Base-by-base conservation (phyloP, 2,113 vertebrate genomes). In the Willisornis vidua region DNA sequence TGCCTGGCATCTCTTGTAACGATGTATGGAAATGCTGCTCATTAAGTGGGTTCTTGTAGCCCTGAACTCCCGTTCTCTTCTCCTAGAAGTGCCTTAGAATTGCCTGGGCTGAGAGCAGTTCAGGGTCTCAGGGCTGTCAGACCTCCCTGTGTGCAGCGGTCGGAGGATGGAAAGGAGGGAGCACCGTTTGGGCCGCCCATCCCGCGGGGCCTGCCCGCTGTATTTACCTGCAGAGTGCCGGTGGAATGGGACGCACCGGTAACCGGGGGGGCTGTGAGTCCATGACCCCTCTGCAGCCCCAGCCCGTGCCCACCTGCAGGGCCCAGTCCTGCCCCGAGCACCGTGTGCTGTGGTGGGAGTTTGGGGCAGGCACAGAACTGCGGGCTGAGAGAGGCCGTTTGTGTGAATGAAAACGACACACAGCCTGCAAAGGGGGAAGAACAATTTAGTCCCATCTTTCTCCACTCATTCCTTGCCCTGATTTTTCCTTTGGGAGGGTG, bases 401-500 rank as follows among this genome's bases (percentile, higher is more conserved):
- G 51, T 74, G 14, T 29, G 55, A 84, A 63, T 59, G 61, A 35
- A 63, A 51, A 59, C 20, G 54, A 19, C 82, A 28, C 19, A 33
- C 39, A 19, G 25, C 33, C 24, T 61, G 75, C 16, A 48, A 85
- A 68, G 23, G n/a, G 23, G 14, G 41, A 61, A 88, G 81, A 71
- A 41, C 75, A 67, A 24, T 67, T 74, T 41, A 63, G 45, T 90
- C 63, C 46, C 35, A 24, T 90, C 82, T 87, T 85, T 57, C 74
- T 54, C 54, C 73, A 51, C 37, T 91, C 18, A 10, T 75, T 85
- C 73, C 95, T 94, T 87, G 70, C 93, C 78, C 90, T 80, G 66
- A 48, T 73, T 94, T 92, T 92, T 96, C 93, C 93, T 93, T 75
- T 85, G 92, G 82, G 89, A 96, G 82, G 67, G 62, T 92, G 96